phyloP scores from a whole-genome alignment of 2,797 vertebrate genomes.

The Spinibarbus caldwelli region DNA sequence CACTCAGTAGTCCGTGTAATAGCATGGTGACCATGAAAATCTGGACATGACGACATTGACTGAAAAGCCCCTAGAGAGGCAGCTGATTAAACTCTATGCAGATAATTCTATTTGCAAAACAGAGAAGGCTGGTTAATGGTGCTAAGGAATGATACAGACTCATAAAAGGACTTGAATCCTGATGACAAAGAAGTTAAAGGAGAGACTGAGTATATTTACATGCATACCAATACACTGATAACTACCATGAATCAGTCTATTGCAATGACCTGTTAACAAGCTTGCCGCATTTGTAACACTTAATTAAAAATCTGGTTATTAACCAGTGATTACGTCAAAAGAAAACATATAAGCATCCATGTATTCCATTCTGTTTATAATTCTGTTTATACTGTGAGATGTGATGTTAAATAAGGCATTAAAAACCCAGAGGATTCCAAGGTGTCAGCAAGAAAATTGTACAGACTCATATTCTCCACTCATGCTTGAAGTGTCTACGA shows the following conservation, averaged over 20 bases:
- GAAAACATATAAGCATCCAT: not conserved
- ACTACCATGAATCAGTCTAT: not conserved
- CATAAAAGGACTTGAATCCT: not conserved
- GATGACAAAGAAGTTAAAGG: not conserved
- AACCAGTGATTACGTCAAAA: not conserved
- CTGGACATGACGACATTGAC: constrained; percentile 7
- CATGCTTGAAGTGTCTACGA: not conserved
- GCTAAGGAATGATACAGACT: not conserved
- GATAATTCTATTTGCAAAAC: not conserved
- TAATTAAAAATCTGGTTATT: not conserved
- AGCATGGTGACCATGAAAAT: not conserved
- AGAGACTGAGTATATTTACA: not conserved
- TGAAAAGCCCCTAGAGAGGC: not conserved
- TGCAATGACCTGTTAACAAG: not conserved
- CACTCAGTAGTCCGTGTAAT: not conserved
- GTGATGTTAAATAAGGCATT: not conserved
- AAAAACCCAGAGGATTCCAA: not conserved
- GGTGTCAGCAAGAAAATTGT: not conserved
- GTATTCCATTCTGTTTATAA: not conserved
- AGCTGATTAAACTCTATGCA: not conserved
- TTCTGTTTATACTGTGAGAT: too few species aligned
- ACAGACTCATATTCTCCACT: not conserved
- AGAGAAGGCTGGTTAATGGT: not conserved
- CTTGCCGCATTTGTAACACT: not conserved
- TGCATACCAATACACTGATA: not conserved